A percentile compares a stretch with the other conserved stretches of the same genome.
phyloP scores from a whole-genome alignment of 2,113 vertebrate species.

The Verasper variegatus region DNA sequence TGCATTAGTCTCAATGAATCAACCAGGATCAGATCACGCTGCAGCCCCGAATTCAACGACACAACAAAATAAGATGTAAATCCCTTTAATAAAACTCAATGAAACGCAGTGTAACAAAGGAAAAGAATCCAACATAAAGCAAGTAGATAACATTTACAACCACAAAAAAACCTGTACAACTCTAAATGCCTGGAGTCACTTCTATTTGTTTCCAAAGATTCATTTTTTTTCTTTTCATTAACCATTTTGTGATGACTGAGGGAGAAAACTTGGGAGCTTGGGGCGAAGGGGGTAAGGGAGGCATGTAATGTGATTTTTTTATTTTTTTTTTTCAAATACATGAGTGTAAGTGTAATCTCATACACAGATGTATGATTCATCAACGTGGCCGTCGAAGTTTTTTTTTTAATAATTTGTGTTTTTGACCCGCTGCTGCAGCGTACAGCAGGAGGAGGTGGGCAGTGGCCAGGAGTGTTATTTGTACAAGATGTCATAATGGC shows the following conservation, averaged over 20 bases:
- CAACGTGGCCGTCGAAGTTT: constrained; percentile 63
- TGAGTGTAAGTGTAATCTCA: constrained; percentile 67
- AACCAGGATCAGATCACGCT: not conserved
- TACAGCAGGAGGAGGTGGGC: constrained; percentile 36
- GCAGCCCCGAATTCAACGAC: too few species aligned
- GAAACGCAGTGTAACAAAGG: constrained; percentile 86
- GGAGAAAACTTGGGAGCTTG: constrained; percentile 46
- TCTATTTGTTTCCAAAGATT: constrained; percentile 68
- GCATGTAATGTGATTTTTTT: constrained; percentile 66
- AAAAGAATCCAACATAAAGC: constrained; percentile 82
- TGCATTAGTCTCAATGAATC: not conserved
- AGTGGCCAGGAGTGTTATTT: constrained; percentile 82
- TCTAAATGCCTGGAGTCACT: constrained; percentile 83
- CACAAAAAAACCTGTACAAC: constrained; percentile 88
- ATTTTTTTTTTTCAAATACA: constrained; percentile 62
- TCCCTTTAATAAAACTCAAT: constrained; percentile 93
- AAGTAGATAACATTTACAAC: constrained; percentile 91
- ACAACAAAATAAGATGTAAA: constrained; percentile 77
- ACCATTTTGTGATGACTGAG: constrained; percentile 64
- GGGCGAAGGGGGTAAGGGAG: constrained; percentile 44
- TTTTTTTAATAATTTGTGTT: constrained; percentile 44
- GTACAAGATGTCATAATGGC: constrained; percentile 97
- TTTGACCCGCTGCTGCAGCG: constrained; percentile 26
- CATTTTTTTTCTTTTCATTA: constrained; percentile 59
- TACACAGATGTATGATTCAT: constrained; percentile 75